These are phyloP conservation scores for Gonatopus flavifemur DNA, from an alignment of 1,140 invertebrate genomes.

Conservation along the genomic window DNA sequence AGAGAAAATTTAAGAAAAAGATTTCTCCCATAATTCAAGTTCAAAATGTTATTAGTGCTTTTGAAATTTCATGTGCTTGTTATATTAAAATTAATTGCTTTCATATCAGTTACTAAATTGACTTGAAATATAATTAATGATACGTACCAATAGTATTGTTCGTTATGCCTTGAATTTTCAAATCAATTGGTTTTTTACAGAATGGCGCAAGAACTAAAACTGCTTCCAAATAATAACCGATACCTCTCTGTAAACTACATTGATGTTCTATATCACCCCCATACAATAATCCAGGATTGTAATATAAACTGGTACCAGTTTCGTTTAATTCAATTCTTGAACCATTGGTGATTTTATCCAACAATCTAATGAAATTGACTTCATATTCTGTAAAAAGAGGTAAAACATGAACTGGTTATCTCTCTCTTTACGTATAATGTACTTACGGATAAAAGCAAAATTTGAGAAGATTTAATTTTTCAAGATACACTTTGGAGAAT, in stretches of 20 bases:
- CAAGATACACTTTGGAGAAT: too few relatives aligned
- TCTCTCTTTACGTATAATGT: too few relatives aligned
- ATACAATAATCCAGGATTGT: slow-evolving; percentile 84
- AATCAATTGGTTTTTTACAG: slow-evolving; percentile 86
- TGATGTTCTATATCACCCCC: slow-evolving; percentile 88
- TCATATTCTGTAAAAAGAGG: slow-evolving; percentile 78
- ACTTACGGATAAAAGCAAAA: slow-evolving; percentile 18
- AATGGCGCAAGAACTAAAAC: slow-evolving; percentile 90
- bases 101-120: slow-evolving; percentile 6
- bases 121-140: slow-evolving; percentile 1
- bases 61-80: too few relatives aligned
- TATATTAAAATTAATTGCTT: too few relatives aligned
- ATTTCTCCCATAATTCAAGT: too few relatives aligned
- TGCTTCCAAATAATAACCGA: slow-evolving; percentile 92
- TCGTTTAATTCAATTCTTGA: slow-evolving; percentile 87
- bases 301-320: slow-evolving; percentile 88
- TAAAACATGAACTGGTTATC: too few relatives aligned
- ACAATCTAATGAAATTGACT: slow-evolving; percentile 83
- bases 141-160: slow-evolving; percentile 70
- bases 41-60: too few relatives aligned
- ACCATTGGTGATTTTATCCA: slow-evolving; percentile 95
- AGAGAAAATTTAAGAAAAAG: too few relatives aligned
- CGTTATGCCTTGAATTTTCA: slow-evolving; percentile 84
- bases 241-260: slow-evolving; percentile 78
- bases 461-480: background rate